phyloP scores from a whole-genome alignment of 2,888 invertebrate genomes.

The Coleophora deauratella region DNA sequence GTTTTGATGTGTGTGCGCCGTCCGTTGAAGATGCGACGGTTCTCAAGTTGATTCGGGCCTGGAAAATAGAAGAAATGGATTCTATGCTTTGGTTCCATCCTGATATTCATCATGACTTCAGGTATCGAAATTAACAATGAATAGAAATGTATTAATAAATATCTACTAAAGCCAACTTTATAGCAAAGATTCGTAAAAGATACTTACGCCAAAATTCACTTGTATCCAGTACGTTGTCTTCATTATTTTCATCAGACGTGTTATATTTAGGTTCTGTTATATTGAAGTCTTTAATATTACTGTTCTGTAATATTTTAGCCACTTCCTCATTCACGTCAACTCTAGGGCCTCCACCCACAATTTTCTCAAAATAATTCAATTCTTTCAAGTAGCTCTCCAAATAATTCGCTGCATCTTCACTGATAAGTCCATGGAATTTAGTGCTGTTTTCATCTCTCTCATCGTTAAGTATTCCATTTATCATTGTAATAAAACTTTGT shows the following conservation, averaged over 20 bases:
- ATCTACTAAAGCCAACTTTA: background rate
- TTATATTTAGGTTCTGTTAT: constrained; percentile 2
- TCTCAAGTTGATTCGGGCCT: background rate
- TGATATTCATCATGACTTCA: too few species aligned
- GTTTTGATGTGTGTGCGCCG: constrained; percentile 7
- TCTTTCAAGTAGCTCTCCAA: constrained; percentile 27
- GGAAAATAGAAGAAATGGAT: too few species aligned
- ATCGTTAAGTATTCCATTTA: constrained; percentile 8
- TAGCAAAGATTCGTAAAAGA: background rate
- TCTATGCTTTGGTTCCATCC: too few species aligned
- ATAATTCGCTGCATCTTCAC: constrained; percentile 21
- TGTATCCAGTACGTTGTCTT: background rate
- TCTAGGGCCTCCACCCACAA: background rate
- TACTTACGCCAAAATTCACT: background rate
- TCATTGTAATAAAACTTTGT: constrained; percentile 1
- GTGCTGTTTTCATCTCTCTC: constrained; percentile 31
- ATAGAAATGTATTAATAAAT: background rate
- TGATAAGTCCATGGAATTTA: constrained; percentile 17
- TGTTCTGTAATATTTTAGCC: background rate
- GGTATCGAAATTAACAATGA: background rate
- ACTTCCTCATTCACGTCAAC: background rate
- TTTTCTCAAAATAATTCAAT: constrained; percentile 27
- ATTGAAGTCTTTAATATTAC: background rate
- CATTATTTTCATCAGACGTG: constrained; percentile 11
- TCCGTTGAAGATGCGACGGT: constrained; percentile 16